Evolutionary conservation across 2,797 vertebrate species (phyloP).

Genomic region (Sparidentex hasta): DNA sequence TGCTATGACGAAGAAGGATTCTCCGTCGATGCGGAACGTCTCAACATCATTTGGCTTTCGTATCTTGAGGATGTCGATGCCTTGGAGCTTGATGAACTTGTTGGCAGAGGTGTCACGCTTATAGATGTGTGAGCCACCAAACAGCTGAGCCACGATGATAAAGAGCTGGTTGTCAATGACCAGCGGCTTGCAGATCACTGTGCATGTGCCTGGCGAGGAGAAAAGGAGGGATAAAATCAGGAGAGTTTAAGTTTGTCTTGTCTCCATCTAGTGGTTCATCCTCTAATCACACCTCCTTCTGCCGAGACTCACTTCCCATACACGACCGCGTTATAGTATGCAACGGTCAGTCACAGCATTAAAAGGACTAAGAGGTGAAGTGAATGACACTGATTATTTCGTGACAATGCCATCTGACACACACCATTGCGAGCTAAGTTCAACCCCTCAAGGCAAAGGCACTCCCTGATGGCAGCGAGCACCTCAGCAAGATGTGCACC

Average conservation of each 20-base stretch:
- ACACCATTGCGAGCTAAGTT: too few species aligned
- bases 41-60: slow-evolving; percentile 98
- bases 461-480: too few species aligned
- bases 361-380: too few species aligned
- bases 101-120: slow-evolving; percentile 95
- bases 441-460: too few species aligned
- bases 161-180: slow-evolving; percentile 95
- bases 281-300: not conserved
- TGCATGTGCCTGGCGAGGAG: slow-evolving; percentile 89
- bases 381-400: too few species aligned
- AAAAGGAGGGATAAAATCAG: slow-evolving; percentile 8
- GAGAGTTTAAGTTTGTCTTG: slow-evolving; percentile 12
- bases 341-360: too few species aligned
- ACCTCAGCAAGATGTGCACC: too few species aligned
- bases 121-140: slow-evolving; percentile 98
- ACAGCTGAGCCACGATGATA: slow-evolving; percentile 96
- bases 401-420: too few species aligned
- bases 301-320: slow-evolving; percentile 1
- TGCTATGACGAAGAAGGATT: slow-evolving; percentile 94
- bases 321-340: not conserved
- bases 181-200: slow-evolving; percentile 97
- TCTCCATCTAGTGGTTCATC: slow-evolving; percentile 49
- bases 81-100: slow-evolving; percentile 99
- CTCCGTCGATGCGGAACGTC: slow-evolving; percentile 94
- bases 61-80: slow-evolving; percentile 97